phyloP scores from a whole-genome alignment of 2,113 vertebrate genomes.

The Hippoglossus stenolepis region DNA sequence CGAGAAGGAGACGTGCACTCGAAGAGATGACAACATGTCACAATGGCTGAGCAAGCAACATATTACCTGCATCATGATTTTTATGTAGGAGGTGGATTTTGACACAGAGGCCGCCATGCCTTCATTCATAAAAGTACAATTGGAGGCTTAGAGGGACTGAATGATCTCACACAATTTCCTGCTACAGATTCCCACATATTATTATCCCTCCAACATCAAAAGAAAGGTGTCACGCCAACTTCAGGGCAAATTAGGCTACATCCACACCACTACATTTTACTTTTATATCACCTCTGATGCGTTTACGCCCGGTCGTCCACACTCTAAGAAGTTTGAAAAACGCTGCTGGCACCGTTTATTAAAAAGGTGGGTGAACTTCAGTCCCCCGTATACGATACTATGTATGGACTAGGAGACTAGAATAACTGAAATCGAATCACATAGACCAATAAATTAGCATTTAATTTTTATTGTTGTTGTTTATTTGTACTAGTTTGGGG shows the following conservation, averaged over 20 bases:
- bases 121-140: slow-evolving; percentile 52
- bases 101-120: slow-evolving; percentile 27
- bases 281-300: too few relatives aligned
- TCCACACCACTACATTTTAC: not conserved
- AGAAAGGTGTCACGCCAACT: slow-evolving; percentile 17
- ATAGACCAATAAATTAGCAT: too few relatives aligned
- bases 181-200: slow-evolving; percentile 6
- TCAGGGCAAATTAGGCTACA: slow-evolving; percentile 20
- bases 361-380: not conserved
- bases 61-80: slow-evolving; percentile 52
- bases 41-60: slow-evolving; percentile 50
- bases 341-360: not conserved
- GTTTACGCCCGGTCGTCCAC: too few relatives aligned
- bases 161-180: slow-evolving; percentile 37
- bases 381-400: too few relatives aligned
- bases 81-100: slow-evolving; percentile 46
- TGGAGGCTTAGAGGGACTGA: slow-evolving; percentile 33
- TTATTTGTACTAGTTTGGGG: too few relatives aligned
- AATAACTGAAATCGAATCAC: too few relatives aligned
- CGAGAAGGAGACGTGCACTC: slow-evolving; percentile 29
- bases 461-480: too few relatives aligned
- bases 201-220: slow-evolving; percentile 31
- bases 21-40: slow-evolving; percentile 61
- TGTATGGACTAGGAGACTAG: too few relatives aligned
- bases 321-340: not conserved